These are phyloP conservation scores for Trisateles emortualis DNA, from an alignment of 2,888 invertebrate species.

Conservation along the genomic window DNA sequence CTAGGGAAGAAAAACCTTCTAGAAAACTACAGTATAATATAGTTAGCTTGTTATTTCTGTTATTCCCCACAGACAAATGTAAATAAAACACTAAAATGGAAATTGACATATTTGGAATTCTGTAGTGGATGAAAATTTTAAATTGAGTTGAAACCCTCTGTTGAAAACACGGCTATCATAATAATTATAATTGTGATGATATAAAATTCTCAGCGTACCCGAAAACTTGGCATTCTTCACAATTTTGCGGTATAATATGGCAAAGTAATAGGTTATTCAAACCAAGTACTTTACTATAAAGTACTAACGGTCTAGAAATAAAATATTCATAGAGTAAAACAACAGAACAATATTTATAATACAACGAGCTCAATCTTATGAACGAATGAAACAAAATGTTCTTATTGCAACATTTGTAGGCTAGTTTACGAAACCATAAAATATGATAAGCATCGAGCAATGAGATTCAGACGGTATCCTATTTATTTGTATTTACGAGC, in stretches of 20 bases:
- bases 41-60: slow-evolving; percentile 41
- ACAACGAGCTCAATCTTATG: slow-evolving; percentile 20
- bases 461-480: slow-evolving; percentile 75
- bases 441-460: slow-evolving; percentile 80
- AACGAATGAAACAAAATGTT: slow-evolving; percentile 63
- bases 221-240: background rate
- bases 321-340: slow-evolving; percentile 1
- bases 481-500: slow-evolving; percentile 83
- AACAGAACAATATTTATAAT: slow-evolving; percentile 3
- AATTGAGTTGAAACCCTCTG: slow-evolving; percentile 41
- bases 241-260: slow-evolving; percentile 3
- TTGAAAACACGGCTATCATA: slow-evolving; percentile 27
- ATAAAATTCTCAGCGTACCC: slow-evolving; percentile 25
- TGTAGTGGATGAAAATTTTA: slow-evolving; percentile 43
- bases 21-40: slow-evolving; percentile 23
- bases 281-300: background rate
- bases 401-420: slow-evolving; percentile 71
- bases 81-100: slow-evolving; percentile 37
- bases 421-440: slow-evolving; percentile 77
- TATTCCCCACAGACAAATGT: slow-evolving; percentile 16
- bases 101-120: slow-evolving; percentile 41
- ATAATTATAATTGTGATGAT: slow-evolving; percentile 31
- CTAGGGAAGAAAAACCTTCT: too few species aligned
- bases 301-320: background rate
- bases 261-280: background rate